Evolutionary conservation across 53 echinoderm and acorn worm species (phyloP).

Genomic region (Apostichopus leukothele): DNA sequence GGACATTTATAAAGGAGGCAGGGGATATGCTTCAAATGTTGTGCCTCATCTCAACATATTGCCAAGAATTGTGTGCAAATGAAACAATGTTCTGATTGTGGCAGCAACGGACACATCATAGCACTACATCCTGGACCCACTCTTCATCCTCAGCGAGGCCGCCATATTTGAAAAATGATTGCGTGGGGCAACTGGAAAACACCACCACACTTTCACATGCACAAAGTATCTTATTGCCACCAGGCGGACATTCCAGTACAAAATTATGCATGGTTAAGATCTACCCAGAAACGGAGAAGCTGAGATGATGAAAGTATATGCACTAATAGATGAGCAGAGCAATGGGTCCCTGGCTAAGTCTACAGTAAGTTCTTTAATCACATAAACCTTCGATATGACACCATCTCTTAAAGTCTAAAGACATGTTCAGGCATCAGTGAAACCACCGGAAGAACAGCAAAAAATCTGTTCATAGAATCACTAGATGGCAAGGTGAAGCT

Average conservation of each 20-base stretch:
- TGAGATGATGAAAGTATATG: constrained; percentile 14
- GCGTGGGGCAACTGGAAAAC: background rate
- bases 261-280: background rate
- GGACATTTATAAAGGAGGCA: background rate
- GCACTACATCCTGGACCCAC: constrained; percentile 13
- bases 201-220: background rate
- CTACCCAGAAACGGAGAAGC: too few relatives aligned
- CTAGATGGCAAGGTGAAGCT: background rate
- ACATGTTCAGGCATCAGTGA: constrained; percentile 44
- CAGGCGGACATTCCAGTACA: too few relatives aligned
- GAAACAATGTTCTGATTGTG: background rate
- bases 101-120: background rate
- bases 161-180: background rate
- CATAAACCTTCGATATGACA: background rate
- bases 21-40: background rate
- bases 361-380: constrained; percentile 25
- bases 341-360: background rate
- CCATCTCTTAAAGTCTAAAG: constrained; percentile 12
- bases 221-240: background rate
- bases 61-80: background rate
- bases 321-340: background rate
- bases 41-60: too few relatives aligned
- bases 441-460: constrained; percentile 36
- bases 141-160: background rate
- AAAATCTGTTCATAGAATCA: constrained; percentile 39